A percentile compares a stretch with the other conserved stretches of the same genome.
These are phyloP conservation scores for Phaetusa simplex DNA, from an alignment of 2,113 vertebrate genomes.

Conservation along the genomic window DNA sequence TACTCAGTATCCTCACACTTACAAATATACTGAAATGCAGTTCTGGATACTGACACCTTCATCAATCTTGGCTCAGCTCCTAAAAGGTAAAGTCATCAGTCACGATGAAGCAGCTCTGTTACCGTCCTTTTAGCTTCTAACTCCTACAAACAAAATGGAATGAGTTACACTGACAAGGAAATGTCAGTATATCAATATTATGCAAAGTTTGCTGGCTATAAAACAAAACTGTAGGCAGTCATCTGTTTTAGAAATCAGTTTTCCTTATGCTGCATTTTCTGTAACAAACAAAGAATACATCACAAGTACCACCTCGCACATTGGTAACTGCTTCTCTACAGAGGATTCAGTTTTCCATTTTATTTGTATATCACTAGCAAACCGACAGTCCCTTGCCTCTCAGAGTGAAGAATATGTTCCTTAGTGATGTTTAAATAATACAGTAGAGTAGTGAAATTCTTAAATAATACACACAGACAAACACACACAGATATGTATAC, in stretches of 20 bases:
- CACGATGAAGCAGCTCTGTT: neutral
- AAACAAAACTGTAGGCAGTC: neutral
- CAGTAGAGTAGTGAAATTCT: neutral
- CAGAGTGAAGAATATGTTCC: neutral
- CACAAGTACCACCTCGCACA: neutral
- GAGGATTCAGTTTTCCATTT: neutral
- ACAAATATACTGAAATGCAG: neutral
- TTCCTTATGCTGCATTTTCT: neutral
- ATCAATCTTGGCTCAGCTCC: neutral
- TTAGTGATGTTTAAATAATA: neutral
- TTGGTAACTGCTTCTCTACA: neutral
- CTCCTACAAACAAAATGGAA: neutral
- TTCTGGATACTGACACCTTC: neutral
- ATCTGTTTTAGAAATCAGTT: neutral
- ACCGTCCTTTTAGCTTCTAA: neutral
- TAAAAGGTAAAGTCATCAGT: neutral
- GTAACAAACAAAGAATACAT: neutral
- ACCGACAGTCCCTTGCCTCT: neutral
- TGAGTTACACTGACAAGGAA: neutral
- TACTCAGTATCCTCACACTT: neutral
- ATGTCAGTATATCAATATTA: neutral
- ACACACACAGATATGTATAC: fast-evolving
- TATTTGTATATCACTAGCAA: neutral
- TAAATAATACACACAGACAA: neutral
- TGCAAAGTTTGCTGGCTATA: neutral